Percentiles rank a stretch among this genome's conserved stretches.
Conservation (phyloP, 1,140 invertebrate species). For the Acromyrmex echinatior region DNA sequence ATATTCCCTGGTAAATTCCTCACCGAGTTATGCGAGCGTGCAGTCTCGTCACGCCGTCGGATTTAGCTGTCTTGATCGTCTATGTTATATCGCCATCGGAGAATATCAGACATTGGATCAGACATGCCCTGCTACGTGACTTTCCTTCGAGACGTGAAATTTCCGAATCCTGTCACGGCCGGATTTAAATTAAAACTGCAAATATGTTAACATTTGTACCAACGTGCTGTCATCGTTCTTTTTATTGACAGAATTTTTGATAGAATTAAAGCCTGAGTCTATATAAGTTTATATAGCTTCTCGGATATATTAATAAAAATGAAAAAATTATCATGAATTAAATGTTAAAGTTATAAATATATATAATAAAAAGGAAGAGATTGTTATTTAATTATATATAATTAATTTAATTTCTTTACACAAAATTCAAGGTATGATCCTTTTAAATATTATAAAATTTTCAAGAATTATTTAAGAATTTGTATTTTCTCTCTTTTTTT, state of each 20-base stretch:
- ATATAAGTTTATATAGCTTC: neutral
- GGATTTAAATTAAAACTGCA: constrained; percentile 38
- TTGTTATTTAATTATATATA: neutral
- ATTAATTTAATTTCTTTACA: neutral
- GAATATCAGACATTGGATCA: constrained; percentile 54
- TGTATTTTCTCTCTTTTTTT: too few species aligned
- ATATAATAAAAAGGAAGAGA: neutral
- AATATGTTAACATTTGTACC: constrained; percentile 32
- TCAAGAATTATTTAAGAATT: too few species aligned
- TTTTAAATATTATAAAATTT: too few species aligned
- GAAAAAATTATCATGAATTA: neutral
- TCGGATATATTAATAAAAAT: neutral
- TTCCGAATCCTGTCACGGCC: constrained; percentile 7
- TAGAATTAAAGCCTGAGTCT: neutral
- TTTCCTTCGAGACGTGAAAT: constrained; percentile 38
- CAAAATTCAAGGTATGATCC: too few species aligned
- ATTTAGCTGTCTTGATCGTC: constrained; percentile 55
- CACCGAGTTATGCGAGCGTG: constrained; percentile 19
- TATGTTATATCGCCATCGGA: constrained; percentile 40
- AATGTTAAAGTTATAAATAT: neutral
- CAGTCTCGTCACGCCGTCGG: constrained; percentile 30
- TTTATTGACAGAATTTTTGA: neutral
- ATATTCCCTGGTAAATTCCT: constrained; percentile 47
- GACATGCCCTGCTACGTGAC: constrained; percentile 39
- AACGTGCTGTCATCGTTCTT: neutral